Base-by-base conservation (phyloP, 2,888 invertebrate species). In the Byasa hedistus region DNA sequence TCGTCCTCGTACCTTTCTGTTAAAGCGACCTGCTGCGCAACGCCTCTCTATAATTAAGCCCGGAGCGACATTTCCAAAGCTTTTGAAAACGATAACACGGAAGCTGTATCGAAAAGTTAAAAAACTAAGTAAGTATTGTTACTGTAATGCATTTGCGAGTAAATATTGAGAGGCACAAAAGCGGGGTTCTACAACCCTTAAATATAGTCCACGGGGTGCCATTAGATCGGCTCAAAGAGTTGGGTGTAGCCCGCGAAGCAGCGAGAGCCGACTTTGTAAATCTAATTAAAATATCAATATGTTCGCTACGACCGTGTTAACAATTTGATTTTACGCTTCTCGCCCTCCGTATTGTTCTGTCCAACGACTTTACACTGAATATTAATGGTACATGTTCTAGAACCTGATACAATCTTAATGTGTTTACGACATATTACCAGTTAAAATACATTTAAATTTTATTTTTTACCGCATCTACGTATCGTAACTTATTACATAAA, bases 201-300 rank as follows among this genome's bases (percentile, higher is more conserved):
- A 87, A 85, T 86, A 81, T 73, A 80, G 86, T 82, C 90, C 87
- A 75, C 90, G 84, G 91, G 91, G 91, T 87, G 91, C 91, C 91
- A 91, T 91, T 91, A 91, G 84, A 81, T 77, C 83, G 79, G 82
- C 82, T 86, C 89, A 91, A 91, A 91, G 91, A 91, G 91, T 89
- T 91, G 90, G 87, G 87, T 85, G 87, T 86, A 77, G 84, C 86
- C 85, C 81, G 75, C 80, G 77, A 78, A 81, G 81, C 85, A 76
- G 80, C 82, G 79, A 80, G 82, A 73, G 71, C 71, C 83, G 84
- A 89, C 89, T 89, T 90, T 89, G 90, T 89, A 87, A 90, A 91
- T 91, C 91, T 91, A 91, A 91, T 91, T 91, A 91, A 91, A 91
- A 91, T 91, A 91, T 91, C 91, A 91, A 91, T 91, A 91, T 91